Evolutionary conservation across 1,140 invertebrate genomes (phyloP), one percentile per base, ranked within the genome.

Genomic region (Bombus pascuorum): DNA sequence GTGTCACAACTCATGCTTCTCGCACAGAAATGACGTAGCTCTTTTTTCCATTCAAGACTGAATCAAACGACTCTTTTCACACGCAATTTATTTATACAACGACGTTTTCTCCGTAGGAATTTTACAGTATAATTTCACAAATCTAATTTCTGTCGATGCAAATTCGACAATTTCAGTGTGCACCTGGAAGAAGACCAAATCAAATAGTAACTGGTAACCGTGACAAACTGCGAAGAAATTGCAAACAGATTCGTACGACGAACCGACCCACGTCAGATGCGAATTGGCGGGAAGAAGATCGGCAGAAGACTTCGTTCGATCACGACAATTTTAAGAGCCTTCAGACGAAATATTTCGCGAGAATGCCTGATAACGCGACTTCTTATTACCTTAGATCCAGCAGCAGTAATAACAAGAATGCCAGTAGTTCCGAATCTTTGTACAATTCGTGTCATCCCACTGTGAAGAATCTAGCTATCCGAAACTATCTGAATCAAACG

Each of bases 401-500:
- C 37, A 42, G 73, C 57, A 65, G 32, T n/a, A 76, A 81, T 53
- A 39, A 9, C 22, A 82, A 47, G n/a, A 86, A 28, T 32, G 65
- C 22, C 18, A 53, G 39, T 70, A 89, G 65, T 34, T 70, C 68
- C 0, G 81, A 86, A 47, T 83, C 86, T 28, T 57, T 86, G 44
- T 44, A 71, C 12, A 39, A 75, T 15, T 77, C 59, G 32, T 81
- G 59, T 9, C 85, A 87, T 39, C 81, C 83, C 4, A 4, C 66
- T 18, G 72, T 88, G 5, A 90, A 92, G 73, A 93, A 91, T 85
- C 89, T 92, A 53, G 81, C 91, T 2, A 90, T 94, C 34, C 91
- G 91, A 79, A 94, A 93, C 76, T 94, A 94, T 68, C 66, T 94
- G 3, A 94, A 94, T 75, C 91, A 94, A 81, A 92, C 90, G 37